These are phyloP conservation scores for Mola mola DNA, from an alignment of 2,113 vertebrate genomes.

Conservation along the genomic window DNA sequence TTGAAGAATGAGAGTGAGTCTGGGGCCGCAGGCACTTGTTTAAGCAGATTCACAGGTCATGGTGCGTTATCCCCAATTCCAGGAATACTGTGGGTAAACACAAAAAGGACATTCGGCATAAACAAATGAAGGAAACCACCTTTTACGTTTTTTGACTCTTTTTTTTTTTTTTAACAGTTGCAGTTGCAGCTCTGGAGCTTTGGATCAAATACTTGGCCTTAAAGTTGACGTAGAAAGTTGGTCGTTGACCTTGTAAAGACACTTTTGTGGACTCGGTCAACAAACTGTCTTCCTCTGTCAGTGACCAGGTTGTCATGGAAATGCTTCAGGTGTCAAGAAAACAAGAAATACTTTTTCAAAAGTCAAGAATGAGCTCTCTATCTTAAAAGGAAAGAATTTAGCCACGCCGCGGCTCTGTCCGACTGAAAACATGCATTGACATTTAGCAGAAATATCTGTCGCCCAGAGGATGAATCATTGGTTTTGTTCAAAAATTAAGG, in stretches of 20 bases:
- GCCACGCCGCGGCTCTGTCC: neutral
- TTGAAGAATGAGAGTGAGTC: slow-evolving; percentile 62
- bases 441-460: neutral
- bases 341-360: neutral
- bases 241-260: neutral
- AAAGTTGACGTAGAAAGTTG: slow-evolving; percentile 1
- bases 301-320: slow-evolving; percentile 1
- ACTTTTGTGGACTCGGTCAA: too few species aligned
- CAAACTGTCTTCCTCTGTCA: too few species aligned
- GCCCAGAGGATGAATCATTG: too few species aligned
- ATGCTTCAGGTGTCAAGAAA: slow-evolving; percentile 10
- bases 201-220: neutral
- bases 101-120: neutral
- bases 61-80: slow-evolving; percentile 5
- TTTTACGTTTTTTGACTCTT: neutral
- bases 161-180: too few species aligned
- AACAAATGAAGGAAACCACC: neutral
- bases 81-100: neutral
- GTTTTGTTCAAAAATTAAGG: too few species aligned
- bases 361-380: neutral
- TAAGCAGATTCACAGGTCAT: slow-evolving; percentile 6
- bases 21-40: slow-evolving; percentile 25
- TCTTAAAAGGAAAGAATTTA: neutral
- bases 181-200: neutral
- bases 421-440: too few species aligned